These are phyloP conservation scores for Podarcis muralis DNA, from an alignment of 2,113 vertebrate genomes.

Conservation along the genomic window DNA sequence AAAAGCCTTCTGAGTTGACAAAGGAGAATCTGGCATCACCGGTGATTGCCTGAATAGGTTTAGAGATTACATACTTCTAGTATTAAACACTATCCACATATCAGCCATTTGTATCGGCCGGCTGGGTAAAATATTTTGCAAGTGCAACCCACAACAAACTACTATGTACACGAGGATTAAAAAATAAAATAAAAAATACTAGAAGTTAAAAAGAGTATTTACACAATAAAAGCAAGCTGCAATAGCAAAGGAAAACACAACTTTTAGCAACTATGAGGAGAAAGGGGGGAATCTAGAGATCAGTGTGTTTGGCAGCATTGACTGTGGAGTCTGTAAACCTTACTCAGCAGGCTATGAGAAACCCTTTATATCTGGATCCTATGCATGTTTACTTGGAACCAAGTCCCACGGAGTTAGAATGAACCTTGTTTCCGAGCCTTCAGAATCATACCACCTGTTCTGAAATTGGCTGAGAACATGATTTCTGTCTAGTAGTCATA, in stretches of 20 bases:
- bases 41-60: constrained; percentile 71
- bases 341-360: constrained; percentile 50
- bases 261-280: constrained; percentile 60
- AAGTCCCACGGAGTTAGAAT: constrained; percentile 1
- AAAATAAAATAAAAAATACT: constrained; percentile 58
- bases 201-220: constrained; percentile 68
- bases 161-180: constrained; percentile 80
- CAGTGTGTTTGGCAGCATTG: constrained; percentile 70
- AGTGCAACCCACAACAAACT: constrained; percentile 79
- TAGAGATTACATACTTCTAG: constrained; percentile 78
- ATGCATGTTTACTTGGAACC: neutral
- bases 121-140: constrained; percentile 77
- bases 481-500: constrained; percentile 58
- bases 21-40: constrained; percentile 72
- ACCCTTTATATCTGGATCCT: constrained; percentile 25
- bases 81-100: constrained; percentile 82
- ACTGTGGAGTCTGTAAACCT: constrained; percentile 50
- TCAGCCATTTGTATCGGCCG: constrained; percentile 78
- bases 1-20: constrained; percentile 62
- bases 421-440: neutral
- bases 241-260: constrained; percentile 64
- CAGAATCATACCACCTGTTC: constrained; percentile 3
- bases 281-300: constrained; percentile 53
- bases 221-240: constrained; percentile 63
- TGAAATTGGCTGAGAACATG: constrained; percentile 58